Evolutionary conservation across 2,888 invertebrate genomes (phyloP).

Genomic region (Arge pagana): DNA sequence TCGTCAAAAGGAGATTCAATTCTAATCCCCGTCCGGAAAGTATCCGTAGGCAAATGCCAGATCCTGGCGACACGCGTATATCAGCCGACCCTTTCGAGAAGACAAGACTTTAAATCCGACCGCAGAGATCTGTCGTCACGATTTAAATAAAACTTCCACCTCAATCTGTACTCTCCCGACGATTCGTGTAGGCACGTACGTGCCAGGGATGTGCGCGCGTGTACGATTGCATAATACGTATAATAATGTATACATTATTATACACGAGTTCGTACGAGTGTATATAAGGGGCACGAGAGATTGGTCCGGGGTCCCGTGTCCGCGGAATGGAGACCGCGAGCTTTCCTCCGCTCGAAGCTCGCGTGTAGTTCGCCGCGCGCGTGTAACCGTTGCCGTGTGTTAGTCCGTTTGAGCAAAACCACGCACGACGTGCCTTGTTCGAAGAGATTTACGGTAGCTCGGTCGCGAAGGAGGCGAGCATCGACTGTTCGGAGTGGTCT

Average conservation of each 20-base stretch:
- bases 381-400: conserved; percentile 2
- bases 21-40: conserved; percentile 8
- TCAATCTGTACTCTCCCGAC: neutral
- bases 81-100: neutral
- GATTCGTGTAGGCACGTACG: neutral
- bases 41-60: no score
- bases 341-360: conserved; percentile 7
- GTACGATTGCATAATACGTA: no score
- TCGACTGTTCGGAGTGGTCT: conserved; percentile 2
- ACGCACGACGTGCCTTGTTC: conserved; percentile 19
- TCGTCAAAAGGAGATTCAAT: conserved; percentile 11
- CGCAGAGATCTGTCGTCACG: conserved; percentile 1
- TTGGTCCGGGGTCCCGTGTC: no score
- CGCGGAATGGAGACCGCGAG: conserved; percentile 4
- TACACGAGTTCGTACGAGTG: no score
- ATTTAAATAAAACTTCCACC: conserved; percentile 8
- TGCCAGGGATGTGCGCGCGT: no score
- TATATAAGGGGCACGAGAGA: no score
- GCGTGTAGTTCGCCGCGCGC: neutral
- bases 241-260: no score
- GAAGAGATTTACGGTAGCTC: conserved; percentile 21
- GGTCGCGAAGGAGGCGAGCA: conserved; percentile 7
- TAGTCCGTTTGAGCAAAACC: conserved; percentile 11
- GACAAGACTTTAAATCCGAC: conserved; percentile 6
- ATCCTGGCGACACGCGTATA: conserved; percentile 2